Evolutionary conservation across 2,797 vertebrate genomes (phyloP).

Genomic region (Schizothorax lantsangensis): DNA sequence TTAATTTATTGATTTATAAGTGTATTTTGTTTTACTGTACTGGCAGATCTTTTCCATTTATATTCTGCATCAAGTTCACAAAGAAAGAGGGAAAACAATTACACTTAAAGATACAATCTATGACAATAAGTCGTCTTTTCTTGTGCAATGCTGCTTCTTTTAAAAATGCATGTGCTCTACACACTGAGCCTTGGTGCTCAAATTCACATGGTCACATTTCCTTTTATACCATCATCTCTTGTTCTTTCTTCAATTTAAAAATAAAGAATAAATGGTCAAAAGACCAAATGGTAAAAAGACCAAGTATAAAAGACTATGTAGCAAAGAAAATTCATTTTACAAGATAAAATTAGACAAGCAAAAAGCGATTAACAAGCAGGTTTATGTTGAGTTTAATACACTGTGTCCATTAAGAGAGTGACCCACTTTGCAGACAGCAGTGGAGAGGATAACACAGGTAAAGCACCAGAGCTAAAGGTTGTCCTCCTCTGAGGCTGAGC

Average conservation of each 20-base stretch:
- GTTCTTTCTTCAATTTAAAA: background rate
- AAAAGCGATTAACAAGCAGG: background rate
- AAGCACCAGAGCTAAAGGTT: constrained; percentile 49
- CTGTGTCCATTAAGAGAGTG: constrained; percentile 3
- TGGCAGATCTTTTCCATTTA: background rate
- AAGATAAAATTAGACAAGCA: background rate
- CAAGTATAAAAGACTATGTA: background rate
- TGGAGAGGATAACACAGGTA: constrained; percentile 20
- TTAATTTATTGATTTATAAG: background rate
- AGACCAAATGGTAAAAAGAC: background rate
- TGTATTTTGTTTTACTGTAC: background rate
- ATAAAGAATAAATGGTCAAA: constrained; percentile 14
- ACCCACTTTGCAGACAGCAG: constrained; percentile 2
- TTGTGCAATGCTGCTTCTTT: background rate
- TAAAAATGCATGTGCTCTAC: no score
- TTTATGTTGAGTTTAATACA: background rate
- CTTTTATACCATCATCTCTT: background rate
- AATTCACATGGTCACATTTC: no score
- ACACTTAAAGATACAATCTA: background rate
- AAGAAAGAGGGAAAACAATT: no score
- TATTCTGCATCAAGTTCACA: no score
- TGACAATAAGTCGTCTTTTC: background rate
- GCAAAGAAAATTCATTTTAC: background rate
- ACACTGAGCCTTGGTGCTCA: no score
- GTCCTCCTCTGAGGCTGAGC: constrained; percentile 2